phyloP scores from a whole-genome alignment of 2,888 invertebrate genomes.

The Desoria tigrina region DNA sequence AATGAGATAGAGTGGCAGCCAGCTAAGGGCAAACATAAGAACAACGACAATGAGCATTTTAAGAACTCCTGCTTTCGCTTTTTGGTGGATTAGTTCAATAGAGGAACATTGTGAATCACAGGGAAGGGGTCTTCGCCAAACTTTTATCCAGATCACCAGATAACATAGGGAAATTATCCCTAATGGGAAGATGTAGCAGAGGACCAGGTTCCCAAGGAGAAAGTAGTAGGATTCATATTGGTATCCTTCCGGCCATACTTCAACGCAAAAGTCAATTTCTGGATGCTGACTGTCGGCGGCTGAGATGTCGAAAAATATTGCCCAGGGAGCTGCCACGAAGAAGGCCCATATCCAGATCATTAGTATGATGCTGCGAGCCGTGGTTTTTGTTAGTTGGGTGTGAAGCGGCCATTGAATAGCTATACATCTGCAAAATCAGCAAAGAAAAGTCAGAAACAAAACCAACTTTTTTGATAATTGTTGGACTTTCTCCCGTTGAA shows the following conservation, averaged over 20 bases:
- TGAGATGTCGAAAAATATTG: conserved; percentile 65
- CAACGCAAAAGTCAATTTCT: conserved; percentile 65
- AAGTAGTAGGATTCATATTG: conserved; percentile 60
- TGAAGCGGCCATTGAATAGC: conserved; percentile 94
- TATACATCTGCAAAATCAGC: conserved; percentile 72
- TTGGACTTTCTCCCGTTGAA: too few relatives aligned
- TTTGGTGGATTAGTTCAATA: conserved; percentile 55
- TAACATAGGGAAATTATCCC: conserved; percentile 61
- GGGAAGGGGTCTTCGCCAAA: conserved; percentile 58
- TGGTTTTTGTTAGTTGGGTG: conserved; percentile 83
- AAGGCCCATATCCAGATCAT: conserved; percentile 59
- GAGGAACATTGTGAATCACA: conserved; percentile 60
- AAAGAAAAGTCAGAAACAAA: background rate
- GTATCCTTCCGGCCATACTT: conserved; percentile 58
- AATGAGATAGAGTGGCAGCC: conserved; percentile 63
- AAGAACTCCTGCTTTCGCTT: conserved; percentile 56
- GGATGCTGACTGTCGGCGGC: conserved; percentile 71
- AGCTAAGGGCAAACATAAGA: conserved; percentile 62
- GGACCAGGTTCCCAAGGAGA: conserved; percentile 60
- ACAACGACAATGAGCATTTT: conserved; percentile 63
- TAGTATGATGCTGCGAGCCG: conserved; percentile 65
- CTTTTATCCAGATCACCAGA: conserved; percentile 60
- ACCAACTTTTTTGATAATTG: too few relatives aligned
- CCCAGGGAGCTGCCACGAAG: conserved; percentile 60
- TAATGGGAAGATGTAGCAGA: conserved; percentile 62